phyloP scores from a whole-genome alignment of 2,888 invertebrate species.

The Epiperipatus broadwayi region DNA sequence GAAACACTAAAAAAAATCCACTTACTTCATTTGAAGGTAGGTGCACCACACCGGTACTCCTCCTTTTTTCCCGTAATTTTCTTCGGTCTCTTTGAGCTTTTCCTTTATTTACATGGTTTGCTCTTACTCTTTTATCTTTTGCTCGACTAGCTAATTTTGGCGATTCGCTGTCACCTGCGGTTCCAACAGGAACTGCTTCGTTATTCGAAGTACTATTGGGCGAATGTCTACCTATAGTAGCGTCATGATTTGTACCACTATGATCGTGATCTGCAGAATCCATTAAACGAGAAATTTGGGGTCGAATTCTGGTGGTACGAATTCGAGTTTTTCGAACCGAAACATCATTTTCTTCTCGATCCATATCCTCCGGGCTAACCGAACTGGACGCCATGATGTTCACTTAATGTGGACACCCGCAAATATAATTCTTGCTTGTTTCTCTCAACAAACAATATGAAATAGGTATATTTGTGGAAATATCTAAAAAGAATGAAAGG shows the following conservation, averaged over 20 bases:
- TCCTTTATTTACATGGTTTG: conserved; percentile 36
- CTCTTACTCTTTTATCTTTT: conserved; percentile 31
- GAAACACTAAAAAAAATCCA: no score
- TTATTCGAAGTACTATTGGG: neutral
- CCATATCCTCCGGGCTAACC: conserved; percentile 40
- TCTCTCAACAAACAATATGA: no score
- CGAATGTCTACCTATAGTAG: conserved; percentile 7
- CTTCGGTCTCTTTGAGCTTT: conserved; percentile 38
- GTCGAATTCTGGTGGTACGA: conserved; percentile 33
- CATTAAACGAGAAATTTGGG: conserved; percentile 22
- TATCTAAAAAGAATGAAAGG: no score
- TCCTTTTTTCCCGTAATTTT: conserved; percentile 38
- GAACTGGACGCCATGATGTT: conserved; percentile 38
- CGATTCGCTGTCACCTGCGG: conserved; percentile 28
- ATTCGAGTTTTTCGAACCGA: conserved; percentile 36
- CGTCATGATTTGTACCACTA: conserved; percentile 15
- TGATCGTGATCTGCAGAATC: conserved; percentile 10
- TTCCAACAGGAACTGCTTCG: neutral
- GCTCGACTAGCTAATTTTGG: conserved; percentile 29
- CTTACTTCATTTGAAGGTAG: conserved; percentile 39
- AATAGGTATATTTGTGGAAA: no score
- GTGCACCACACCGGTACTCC: conserved; percentile 40
- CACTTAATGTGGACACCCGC: no score
- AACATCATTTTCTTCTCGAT: conserved; percentile 37
- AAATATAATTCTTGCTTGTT: no score